Evolutionary conservation across 2,113 vertebrate genomes (phyloP), one percentile per base, ranked within the genome.

Genomic region (Crotalus viridis): DNA sequence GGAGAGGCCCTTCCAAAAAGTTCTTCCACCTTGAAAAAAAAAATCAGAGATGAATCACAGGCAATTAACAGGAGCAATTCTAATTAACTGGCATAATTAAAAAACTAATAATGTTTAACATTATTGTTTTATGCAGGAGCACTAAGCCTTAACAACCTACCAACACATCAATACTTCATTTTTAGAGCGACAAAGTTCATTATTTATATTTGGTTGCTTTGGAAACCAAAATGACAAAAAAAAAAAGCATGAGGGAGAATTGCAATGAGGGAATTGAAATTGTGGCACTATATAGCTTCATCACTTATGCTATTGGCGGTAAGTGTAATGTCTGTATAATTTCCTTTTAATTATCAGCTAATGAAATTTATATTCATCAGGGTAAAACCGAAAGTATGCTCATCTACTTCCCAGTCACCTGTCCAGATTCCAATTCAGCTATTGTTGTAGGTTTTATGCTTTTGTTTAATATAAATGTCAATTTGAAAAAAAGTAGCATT

Each of bases 91-190:
- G 96, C 96, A 98, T 98, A 98, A 98, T 98, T 98, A 98, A 98
- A 98, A 98, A 98, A 98, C 97, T 98, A 98, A 98, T 98, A 98
- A 98, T 97, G 97, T 98, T 97, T 97, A 98, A 97, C 97, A 97
- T 98, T 97, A 97, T 98, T 98, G 97, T 97, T 97, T 97, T 96
- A 97, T 97, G 97, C 97, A 97, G 96, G 94, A 96, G 96, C 97
- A 97, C 97, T 98, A 97, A 93, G 97, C 97, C 96, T 96, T 98
- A 97, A 97, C 96, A 97, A 96, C 97, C 93, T 95, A 96, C 97
- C 96, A 97, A 97, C 97, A 96, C 97, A 97, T 98, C 97, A 97
- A 97, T 97, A 94, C 96, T 97, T 97, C 96, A 98, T 98, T 98
- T 98, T 96, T 97, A 97, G 96, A 97, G 96, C 92, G 95, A 94